Base-by-base conservation (phyloP, 2,113 vertebrate species). In the Tympanuchus pallidicinctus region DNA sequence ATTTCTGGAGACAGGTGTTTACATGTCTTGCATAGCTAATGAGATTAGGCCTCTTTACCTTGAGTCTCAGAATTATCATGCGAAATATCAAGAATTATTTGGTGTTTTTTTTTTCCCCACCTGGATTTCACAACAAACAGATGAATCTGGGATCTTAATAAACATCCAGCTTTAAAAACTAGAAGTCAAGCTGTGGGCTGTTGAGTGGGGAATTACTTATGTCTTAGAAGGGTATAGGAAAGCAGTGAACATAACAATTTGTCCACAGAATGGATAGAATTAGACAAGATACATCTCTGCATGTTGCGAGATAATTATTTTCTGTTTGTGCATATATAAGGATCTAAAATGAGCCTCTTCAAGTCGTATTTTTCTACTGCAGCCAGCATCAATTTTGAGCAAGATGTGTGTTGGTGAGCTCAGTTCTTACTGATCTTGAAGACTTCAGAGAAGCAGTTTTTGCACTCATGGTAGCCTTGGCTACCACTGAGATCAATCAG, bases 61-160 rank as follows among this genome's bases (percentile, higher is more conserved):
- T 82, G 32, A 80, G 42, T 69, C 78, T 75, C 50, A 43, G 79
- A 92, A 93, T 92, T 73, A 82, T 16, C 42, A 43, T 64, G 66
- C 27, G 74, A 88, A 96, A 93, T 78, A 71, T 25, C 52, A 78
- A 48, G 47, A 89, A 90, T 65, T 1, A 59, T 34, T 90, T 89
- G 13, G 6, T 47, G 47, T 7, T 5, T 36, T 38, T 66, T 81
- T 66, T 83, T 87, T 91, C 27, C 34, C 73, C 47, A 43, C 20
- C 17, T 52, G 85, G 42, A 43, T 94, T 95, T 95, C 38, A 57
- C 50, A 91, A 42, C 13, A 79, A 69, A 73, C 25, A 52, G 32
- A n/a, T 78, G 85, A 86, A 82, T 73, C 74, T 86, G 27, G 71
- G 65, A 42, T 71, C 47, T 83, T 67, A 60, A 60, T 71, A 81